Percentiles rank a stretch among this genome's conserved stretches.
Evolutionary conservation across 30 jellyfish, hydroid and myxozoan genomes (phyloP).

Genomic region (Hydractinia symbiolongicarpus): DNA sequence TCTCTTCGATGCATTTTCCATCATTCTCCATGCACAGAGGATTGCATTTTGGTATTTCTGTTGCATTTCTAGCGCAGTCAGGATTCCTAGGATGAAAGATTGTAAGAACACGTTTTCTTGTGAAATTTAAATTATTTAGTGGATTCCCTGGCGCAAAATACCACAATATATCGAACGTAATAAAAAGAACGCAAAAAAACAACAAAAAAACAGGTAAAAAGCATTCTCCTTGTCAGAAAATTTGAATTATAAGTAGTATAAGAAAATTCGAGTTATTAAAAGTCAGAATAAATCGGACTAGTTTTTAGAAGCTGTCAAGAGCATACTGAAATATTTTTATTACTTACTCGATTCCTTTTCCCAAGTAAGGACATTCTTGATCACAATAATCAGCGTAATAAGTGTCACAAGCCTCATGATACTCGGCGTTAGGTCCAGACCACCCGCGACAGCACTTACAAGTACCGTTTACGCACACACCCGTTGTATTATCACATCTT

Average conservation of each 20-base stretch:
- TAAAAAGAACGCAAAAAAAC: no score
- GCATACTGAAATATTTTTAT: not conserved
- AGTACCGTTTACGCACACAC: not conserved
- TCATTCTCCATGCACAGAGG: conserved; percentile 12
- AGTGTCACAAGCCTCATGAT: not conserved
- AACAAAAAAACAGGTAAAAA: no score
- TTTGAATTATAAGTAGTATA: not conserved
- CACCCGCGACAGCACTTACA: conserved; percentile 15
- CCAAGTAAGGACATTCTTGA: conserved; percentile 7
- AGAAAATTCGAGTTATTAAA: not conserved
- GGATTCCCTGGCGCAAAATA: no score
- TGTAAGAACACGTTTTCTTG: no score
- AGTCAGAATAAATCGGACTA: no score
- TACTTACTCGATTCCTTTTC: conserved; percentile 11
- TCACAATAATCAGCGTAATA: conserved; percentile 14
- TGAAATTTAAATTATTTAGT: no score
- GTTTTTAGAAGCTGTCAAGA: no score
- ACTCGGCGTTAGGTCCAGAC: not conserved
- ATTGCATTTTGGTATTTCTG: conserved; percentile 22
- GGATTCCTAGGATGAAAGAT: conserved; percentile 7
- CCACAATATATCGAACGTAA: no score
- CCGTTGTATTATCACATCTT: not conserved
- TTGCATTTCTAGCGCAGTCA: not conserved
- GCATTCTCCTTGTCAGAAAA: no score
- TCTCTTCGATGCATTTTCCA: conserved; percentile 15